A percentile compares a stretch with the other conserved stretches of the same genome.
phyloP scores from a whole-genome alignment of 2,888 invertebrate genomes.

The Capitulum mitella region DNA sequence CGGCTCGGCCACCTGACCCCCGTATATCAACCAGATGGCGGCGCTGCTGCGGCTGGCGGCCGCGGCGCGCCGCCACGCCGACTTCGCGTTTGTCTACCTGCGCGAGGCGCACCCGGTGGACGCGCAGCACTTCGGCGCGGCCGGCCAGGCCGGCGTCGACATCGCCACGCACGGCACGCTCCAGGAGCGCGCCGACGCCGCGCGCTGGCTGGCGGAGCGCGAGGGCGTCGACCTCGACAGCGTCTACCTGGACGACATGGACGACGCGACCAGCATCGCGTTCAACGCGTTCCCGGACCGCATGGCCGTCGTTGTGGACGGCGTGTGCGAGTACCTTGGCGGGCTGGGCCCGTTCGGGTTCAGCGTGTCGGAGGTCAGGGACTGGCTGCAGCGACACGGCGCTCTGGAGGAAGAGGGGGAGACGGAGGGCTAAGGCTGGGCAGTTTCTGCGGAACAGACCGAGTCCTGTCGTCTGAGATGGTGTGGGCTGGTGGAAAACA shows the following conservation, averaged over 20 bases:
- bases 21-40: neutral
- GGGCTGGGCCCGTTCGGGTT: neutral
- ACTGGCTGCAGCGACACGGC: neutral
- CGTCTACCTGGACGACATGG: neutral
- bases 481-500: too few relatives aligned
- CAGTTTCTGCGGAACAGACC: too few relatives aligned
- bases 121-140: neutral
- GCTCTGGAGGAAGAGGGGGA: too few relatives aligned
- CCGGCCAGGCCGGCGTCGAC: neutral
- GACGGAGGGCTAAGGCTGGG: too few relatives aligned
- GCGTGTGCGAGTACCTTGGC: neutral
- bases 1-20: neutral
- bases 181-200: neutral
- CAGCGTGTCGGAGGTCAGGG: neutral
- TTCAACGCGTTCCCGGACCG: neutral
- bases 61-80: neutral
- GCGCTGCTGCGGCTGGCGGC: neutral
- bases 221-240: neutral
- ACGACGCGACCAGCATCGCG: neutral
- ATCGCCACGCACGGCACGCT: neutral
- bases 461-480: too few relatives aligned
- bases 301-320: neutral
- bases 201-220: neutral
- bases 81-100: neutral
- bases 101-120: neutral